Percentiles rank a stretch among this genome's conserved stretches.
Conservation (phyloP, 2,797 vertebrate species). For the Varecia variegata region DNA sequence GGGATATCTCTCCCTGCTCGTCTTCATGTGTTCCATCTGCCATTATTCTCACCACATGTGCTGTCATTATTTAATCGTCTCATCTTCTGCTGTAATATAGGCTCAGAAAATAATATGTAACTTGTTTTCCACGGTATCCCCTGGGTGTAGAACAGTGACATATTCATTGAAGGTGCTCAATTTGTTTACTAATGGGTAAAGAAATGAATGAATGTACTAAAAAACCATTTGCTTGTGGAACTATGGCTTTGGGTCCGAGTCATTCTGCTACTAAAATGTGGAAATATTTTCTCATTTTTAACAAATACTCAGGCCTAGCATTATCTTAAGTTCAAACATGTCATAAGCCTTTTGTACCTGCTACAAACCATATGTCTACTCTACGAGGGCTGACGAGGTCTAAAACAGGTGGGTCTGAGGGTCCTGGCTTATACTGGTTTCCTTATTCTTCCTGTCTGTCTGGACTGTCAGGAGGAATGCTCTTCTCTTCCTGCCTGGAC, state of each 20-base stretch:
- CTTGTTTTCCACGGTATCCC: background rate
- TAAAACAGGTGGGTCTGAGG: background rate
- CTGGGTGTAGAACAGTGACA: background rate
- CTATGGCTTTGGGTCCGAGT: background rate
- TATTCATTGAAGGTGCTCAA: background rate
- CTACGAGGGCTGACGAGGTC: background rate
- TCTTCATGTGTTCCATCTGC: background rate
- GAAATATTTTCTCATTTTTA: slow-evolving; percentile 13
- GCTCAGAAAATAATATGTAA: background rate
- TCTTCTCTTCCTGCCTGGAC: background rate
- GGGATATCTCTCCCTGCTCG: rapidly evolving
- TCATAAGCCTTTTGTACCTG: background rate
- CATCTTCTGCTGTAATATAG: background rate
- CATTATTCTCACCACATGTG: background rate
- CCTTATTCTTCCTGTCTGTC: background rate
- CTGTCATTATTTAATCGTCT: background rate
- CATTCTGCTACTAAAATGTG: background rate
- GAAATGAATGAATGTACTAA: background rate
- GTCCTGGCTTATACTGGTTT: background rate
- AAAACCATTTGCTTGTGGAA: background rate
- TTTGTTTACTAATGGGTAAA: background rate
- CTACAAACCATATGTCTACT: background rate
- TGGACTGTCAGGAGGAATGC: background rate
- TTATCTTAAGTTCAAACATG: background rate
- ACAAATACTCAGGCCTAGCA: background rate